Conservation (phyloP, 1,140 invertebrate genomes). For the Oreohelix idahoensis region DNA sequence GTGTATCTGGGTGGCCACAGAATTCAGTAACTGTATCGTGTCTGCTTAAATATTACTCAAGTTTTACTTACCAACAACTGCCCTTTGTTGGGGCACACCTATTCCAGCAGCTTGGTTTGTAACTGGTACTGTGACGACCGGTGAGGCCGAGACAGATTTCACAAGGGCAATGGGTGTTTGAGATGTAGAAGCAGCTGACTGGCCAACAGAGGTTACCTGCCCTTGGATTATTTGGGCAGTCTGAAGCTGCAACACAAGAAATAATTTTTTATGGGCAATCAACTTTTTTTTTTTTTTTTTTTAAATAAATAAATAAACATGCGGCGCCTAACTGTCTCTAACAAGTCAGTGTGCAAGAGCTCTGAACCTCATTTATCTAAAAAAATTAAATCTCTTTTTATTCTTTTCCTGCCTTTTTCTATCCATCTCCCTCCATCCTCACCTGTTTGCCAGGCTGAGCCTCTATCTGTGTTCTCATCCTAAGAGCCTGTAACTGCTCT, state of each 20-base stretch:
- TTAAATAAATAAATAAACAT: not conserved
- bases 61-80: conserved; percentile 49
- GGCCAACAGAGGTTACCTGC: conserved; percentile 58
- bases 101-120: conserved; percentile 58
- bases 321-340: not conserved
- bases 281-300: not conserved
- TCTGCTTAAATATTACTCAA: no score
- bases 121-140: conserved; percentile 55
- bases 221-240: conserved; percentile 59
- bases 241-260: conserved; percentile 34
- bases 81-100: conserved; percentile 59
- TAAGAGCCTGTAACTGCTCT: conserved; percentile 41
- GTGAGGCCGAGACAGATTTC: conserved; percentile 61
- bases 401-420: no score
- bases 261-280: not conserved
- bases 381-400: not conserved
- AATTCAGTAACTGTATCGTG: no score
- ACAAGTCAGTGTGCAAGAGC: not conserved
- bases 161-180: conserved; percentile 55
- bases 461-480: conserved; percentile 52
- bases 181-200: conserved; percentile 41
- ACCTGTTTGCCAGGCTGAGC: conserved; percentile 42
- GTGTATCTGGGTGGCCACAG: no score
- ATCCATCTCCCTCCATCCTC: not conserved
- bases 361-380: not conserved